These are phyloP conservation scores for Eupeodes latifasciatus DNA, from an alignment of 2,888 invertebrate genomes.

Conservation along the genomic window DNA sequence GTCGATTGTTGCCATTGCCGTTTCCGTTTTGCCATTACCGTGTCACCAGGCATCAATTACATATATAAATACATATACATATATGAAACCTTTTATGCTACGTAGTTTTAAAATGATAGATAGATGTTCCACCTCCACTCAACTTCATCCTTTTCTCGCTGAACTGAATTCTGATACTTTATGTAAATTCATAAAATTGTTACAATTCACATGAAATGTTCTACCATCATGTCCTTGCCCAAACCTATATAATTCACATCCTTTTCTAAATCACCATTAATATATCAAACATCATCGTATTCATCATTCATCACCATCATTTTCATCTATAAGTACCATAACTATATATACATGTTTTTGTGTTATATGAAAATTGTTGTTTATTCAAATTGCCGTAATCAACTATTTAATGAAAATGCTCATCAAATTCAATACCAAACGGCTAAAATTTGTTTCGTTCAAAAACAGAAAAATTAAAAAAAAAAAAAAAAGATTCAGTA, in stretches of 20 bases:
- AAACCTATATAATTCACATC: background rate
- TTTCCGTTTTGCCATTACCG: background rate
- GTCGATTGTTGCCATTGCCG: background rate
- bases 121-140: too few species aligned
- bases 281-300: slow-evolving; percentile 17
- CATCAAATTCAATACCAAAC: slow-evolving; percentile 62
- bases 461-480: background rate
- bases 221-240: background rate
- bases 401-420: slow-evolving; percentile 67
- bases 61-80: background rate
- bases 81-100: background rate
- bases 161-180: slow-evolving; percentile 12
- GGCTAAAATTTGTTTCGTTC: slow-evolving; percentile 3
- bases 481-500: background rate
- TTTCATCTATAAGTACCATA: slow-evolving; percentile 24
- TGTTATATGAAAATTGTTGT: slow-evolving; percentile 27
- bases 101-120: background rate
- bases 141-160: too few species aligned
- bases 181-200: slow-evolving; percentile 69
- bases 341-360: slow-evolving; percentile 22
- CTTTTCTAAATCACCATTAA: slow-evolving; percentile 16
- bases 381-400: slow-evolving; percentile 72
- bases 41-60: background rate
- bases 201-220: slow-evolving; percentile 20
- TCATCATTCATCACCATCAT: slow-evolving; percentile 28